Evolutionary conservation across 2,113 vertebrate species (phyloP).

Genomic region (Cranoglanis bouderius): DNA sequence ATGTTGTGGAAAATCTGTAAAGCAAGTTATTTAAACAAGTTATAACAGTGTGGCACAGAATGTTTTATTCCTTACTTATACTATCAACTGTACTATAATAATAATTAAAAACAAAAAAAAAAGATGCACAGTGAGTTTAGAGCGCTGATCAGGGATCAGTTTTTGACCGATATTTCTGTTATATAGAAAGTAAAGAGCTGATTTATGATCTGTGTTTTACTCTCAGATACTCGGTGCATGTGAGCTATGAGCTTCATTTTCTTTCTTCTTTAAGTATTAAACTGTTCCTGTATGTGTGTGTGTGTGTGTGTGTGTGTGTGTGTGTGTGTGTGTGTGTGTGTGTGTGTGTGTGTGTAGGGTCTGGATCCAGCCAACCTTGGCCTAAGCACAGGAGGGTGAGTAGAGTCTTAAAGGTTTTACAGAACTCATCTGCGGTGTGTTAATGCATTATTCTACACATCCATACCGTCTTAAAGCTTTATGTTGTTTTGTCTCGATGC

Average conservation of each 20-base stretch:
- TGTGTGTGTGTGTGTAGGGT: conserved; percentile 39
- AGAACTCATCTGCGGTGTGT: neutral
- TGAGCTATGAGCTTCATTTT: no score
- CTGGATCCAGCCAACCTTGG: conserved; percentile 77
- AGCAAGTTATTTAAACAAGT: no score
- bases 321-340: conserved; percentile 50
- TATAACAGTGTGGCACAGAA: no score
- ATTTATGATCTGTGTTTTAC: neutral
- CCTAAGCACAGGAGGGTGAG: conserved; percentile 80
- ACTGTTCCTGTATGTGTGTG: neutral
- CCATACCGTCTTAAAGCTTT: neutral
- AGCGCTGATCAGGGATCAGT: neutral
- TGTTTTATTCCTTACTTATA: no score
- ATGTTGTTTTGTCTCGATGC: neutral
- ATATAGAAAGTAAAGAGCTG: neutral
- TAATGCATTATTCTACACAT: neutral
- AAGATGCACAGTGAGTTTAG: neutral
- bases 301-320: neutral
- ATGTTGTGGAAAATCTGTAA: no score
- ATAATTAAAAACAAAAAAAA: no score
- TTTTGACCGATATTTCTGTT: neutral
- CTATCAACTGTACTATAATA: neutral
- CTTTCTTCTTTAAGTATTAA: neutral
- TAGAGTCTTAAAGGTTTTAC: conserved; percentile 38
- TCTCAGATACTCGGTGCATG: neutral